Percentiles rank a stretch among this genome's conserved stretches.
Conservation (phyloP, 2,113 vertebrate genomes). For the Chunga burmeisteri region DNA sequence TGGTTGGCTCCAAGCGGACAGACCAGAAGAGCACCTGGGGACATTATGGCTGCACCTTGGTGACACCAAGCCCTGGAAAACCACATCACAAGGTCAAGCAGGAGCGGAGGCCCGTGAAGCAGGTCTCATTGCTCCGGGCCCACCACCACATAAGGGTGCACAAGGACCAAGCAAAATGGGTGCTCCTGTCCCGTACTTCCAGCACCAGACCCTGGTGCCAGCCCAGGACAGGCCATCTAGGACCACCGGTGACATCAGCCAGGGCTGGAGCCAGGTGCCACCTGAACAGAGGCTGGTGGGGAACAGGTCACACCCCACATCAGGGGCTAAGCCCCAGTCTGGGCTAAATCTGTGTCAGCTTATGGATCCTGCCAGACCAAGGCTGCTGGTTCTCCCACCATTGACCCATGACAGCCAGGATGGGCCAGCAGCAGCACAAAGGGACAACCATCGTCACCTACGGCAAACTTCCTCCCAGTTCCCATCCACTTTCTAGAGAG, state of each 20-base stretch:
- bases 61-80: not conserved
- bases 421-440: accelerated
- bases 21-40: not conserved
- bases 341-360: not conserved
- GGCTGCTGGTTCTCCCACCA: accelerated
- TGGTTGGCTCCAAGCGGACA: accelerated
- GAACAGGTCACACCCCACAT: not conserved
- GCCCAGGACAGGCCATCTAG: not conserved
- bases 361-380: not conserved
- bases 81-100: not conserved
- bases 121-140: not conserved
- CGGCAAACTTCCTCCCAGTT: not conserved
- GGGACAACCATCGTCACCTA: not conserved
- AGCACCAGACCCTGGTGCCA: accelerated
- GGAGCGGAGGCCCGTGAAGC: not conserved
- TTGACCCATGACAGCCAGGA: not conserved
- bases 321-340: not conserved
- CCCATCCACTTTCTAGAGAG: not conserved
- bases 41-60: not conserved
- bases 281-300: not conserved
- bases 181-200: not conserved
- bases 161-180: not conserved
- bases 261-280: not conserved
- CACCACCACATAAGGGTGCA: not conserved
- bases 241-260: not conserved